phyloP scores from a whole-genome alignment of 2,888 invertebrate species.

The Drosophila basisetae region DNA sequence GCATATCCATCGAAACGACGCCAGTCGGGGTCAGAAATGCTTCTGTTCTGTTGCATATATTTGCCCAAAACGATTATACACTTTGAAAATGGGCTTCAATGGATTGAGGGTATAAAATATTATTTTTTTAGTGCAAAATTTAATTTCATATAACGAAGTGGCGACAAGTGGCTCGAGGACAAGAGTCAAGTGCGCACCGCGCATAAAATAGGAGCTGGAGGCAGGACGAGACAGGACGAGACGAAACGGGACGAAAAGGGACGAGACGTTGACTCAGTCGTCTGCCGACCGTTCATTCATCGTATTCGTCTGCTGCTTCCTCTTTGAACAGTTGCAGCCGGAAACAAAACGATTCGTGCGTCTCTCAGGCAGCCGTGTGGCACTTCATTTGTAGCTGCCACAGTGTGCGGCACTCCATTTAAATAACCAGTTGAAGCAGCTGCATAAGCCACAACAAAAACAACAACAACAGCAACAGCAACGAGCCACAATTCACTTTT shows the following conservation, averaged over 20 bases:
- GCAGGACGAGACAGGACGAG: neutral
- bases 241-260: neutral
- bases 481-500: slow-evolving; percentile 11
- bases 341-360: slow-evolving; percentile 31
- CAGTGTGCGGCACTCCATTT: slow-evolving; percentile 18
- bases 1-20: neutral
- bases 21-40: neutral
- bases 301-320: neutral
- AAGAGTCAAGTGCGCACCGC: slow-evolving; percentile 16
- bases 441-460: neutral
- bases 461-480: neutral
- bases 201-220: neutral
- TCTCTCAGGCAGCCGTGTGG: slow-evolving; percentile 46
- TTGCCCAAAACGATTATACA: neutral
- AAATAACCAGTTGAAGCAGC: slow-evolving; percentile 14
- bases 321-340: slow-evolving; percentile 7
- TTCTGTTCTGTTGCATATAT: neutral
- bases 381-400: slow-evolving; percentile 56
- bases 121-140: neutral
- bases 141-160: slow-evolving; percentile 16
- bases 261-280: neutral
- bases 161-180: neutral
- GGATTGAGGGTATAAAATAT: neutral
- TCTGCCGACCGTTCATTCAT: slow-evolving; percentile 1
- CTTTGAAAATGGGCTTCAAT: neutral